Evolutionary conservation across 2,888 invertebrate genomes (phyloP), one percentile per base, ranked within the genome.

Genomic region (Schizaphis graminum): DNA sequence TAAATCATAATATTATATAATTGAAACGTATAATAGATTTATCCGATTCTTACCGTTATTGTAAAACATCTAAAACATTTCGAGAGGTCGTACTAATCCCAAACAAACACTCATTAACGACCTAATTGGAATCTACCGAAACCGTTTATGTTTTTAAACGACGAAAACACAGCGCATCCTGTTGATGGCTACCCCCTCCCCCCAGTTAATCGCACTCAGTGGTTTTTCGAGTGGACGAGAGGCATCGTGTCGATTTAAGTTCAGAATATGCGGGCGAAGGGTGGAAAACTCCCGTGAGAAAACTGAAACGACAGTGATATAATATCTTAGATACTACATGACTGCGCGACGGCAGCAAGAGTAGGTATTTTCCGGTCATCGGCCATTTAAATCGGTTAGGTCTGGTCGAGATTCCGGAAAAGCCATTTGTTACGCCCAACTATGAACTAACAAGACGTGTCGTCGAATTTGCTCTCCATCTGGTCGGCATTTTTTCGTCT

Each of bases 361-460:
- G 77, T 77, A 41, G 67, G 85, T 89, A 44, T 89, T 93, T 89
- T 93, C 85, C 85, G 85, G 93, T 93, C 93, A 89, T 93, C 84
- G 44, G 89, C 84, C 93, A 47, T 85, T 93, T 85, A 93, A 93
- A 93, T 85, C 24, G 28, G 56, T 35, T 35, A 28, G 35, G 84
- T n/a, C 24, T n/a, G 86, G 47, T 16, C 86, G 85, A 5, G 84
- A 84, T 85, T 56, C 35, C 35, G 89, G 89, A 35, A 85, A 85
- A 93, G 10, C 84, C 13, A 85, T 89, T 85, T 84, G 89, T 93
- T 77, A 44, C 77, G 28, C 3, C 3, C 24, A n/a, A 89, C 84
- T 44, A 89, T 56, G 57, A 84, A 89, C 89, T 89, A 56, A 84
- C 56, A 56, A 93, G 88, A 49, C 26, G 85, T 11, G 26, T 35